Evolutionary conservation across 2,888 invertebrate genomes (phyloP).

Genomic region (Electrophaes corylata): DNA sequence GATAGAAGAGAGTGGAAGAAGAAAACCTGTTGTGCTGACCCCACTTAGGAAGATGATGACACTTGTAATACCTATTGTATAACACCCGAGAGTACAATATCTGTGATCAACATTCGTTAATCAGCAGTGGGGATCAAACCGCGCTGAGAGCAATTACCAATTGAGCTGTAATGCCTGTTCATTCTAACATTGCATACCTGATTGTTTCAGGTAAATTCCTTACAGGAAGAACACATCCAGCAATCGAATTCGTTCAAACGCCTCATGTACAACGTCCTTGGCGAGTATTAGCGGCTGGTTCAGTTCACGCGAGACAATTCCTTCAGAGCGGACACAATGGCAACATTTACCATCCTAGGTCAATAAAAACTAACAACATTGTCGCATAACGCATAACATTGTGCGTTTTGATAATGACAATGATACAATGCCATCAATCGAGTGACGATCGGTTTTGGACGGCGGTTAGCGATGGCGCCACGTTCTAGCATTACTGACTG

Average conservation of each 20-base stretch:
- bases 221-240: slow-evolving; percentile 92
- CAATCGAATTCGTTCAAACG: slow-evolving; percentile 97
- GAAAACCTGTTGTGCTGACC: no score
- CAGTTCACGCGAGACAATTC: slow-evolving; percentile 27
- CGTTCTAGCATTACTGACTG: slow-evolving; percentile 53
- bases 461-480: slow-evolving; percentile 62
- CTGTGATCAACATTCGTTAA: no score
- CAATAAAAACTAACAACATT: slow-evolving; percentile 18
- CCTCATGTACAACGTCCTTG: slow-evolving; percentile 95
- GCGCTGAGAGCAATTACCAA: no score
- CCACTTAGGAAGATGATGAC: no score
- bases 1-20: no score
- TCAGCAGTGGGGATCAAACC: no score
- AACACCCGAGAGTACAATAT: no score
- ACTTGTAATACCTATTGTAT: no score
- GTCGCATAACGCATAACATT: slow-evolving; percentile 30
- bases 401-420: slow-evolving; percentile 30
- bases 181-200: slow-evolving; percentile 17
- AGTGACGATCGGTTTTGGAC: slow-evolving; percentile 55
- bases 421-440: slow-evolving; percentile 26
- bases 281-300: slow-evolving; percentile 82
- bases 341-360: slow-evolving; percentile 35
- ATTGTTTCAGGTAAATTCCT: slow-evolving; percentile 84
- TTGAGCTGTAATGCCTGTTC: neutral
- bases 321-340: slow-evolving; percentile 43